These are phyloP conservation scores for Megalops atlanticus DNA, from an alignment of 2,113 vertebrate species.

Conservation along the genomic window DNA sequence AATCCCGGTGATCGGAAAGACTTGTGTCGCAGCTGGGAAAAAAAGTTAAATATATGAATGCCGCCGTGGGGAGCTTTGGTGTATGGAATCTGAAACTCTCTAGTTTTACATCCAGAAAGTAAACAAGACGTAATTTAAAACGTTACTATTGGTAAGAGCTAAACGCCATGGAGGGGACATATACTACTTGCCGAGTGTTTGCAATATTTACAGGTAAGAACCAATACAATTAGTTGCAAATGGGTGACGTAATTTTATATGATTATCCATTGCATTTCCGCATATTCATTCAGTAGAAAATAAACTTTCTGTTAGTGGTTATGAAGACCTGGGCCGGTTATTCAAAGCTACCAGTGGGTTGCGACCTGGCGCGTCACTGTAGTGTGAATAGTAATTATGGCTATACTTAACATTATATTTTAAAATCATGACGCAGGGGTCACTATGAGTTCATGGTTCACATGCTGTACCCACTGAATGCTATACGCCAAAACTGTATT, in stretches of 20 bases:
- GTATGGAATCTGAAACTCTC: neutral
- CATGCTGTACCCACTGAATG: too few species aligned
- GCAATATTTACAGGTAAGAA: conserved; percentile 12
- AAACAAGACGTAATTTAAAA: neutral
- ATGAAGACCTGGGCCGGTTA: neutral
- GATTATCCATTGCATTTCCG: neutral
- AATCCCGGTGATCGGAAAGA: neutral
- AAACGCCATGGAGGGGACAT: neutral
- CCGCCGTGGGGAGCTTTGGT: neutral
- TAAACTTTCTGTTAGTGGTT: neutral
- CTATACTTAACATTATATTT: neutral
- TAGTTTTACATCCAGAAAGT: neutral
- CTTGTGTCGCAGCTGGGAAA: neutral
- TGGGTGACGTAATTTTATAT: neutral
- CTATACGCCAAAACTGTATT: too few species aligned
- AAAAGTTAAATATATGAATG: neutral
- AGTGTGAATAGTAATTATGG: neutral
- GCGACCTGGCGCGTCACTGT: neutral
- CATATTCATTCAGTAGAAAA: neutral
- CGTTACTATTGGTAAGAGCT: neutral
- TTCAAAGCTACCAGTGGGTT: neutral
- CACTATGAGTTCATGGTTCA: too few species aligned
- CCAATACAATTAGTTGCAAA: neutral
- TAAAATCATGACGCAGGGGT: neutral
- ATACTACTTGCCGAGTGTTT: neutral